Conservation (phyloP, 2,113 vertebrate genomes). For the Micromys minutus region DNA sequence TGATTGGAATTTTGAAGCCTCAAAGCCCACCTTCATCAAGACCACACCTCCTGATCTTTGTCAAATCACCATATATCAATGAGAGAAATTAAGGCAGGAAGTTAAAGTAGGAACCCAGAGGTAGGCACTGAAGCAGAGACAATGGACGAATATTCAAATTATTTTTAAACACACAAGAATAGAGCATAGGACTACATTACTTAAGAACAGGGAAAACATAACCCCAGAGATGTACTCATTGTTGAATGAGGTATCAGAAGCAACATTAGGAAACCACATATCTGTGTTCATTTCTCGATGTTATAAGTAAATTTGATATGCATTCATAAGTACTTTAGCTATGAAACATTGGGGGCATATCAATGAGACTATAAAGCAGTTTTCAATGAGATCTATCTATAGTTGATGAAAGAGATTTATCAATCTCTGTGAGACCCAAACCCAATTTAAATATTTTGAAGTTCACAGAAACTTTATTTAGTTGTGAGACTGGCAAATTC, state of each 20-base stretch:
- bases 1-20: not conserved
- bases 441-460: not conserved
- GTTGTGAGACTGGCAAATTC: not conserved
- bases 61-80: not conserved
- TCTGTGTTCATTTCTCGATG: not conserved
- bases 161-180: not conserved
- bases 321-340: not conserved
- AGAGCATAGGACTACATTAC: not conserved
- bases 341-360: too few species aligned
- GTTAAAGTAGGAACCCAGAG: not conserved
- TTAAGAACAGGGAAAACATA: not conserved
- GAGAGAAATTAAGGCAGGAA: not conserved
- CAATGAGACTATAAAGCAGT: not conserved
- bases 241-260: not conserved
- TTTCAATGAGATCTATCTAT: not conserved
- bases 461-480: conserved; percentile 19
- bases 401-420: not conserved
- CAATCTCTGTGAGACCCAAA: not conserved
- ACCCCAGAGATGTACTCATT: not conserved
- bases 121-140: not conserved
- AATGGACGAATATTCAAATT: not conserved
- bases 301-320: not conserved
- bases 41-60: not conserved
- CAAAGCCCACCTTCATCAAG: not conserved
- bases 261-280: not conserved